Evolutionary conservation across 30 jellyfish, hydroid and myxozoan species (phyloP), one percentile per base, ranked within the genome.

Genomic region (Chrysaora quinquecirrha): DNA sequence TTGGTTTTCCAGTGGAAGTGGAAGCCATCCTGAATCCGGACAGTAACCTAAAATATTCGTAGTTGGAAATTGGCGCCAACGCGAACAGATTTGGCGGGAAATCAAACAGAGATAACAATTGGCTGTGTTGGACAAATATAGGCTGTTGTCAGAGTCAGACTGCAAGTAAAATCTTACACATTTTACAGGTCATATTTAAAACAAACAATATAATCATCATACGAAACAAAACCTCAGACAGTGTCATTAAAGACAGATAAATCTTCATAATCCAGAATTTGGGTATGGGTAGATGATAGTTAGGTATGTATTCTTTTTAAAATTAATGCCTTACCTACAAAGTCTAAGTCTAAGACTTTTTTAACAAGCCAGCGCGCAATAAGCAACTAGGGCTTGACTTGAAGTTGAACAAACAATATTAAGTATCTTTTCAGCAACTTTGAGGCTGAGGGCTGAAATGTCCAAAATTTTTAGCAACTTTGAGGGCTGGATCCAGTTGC

Each of bases 401-500:
- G 54, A 38, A 38, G 54, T 38, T 38, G 54, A 38, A 38, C 54
- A 38, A 38, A 38, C 6, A 14, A 38, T 38, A 38, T 38, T 38
- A 38, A 38, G 54, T 14, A 38, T 38, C 54, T 38, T 38, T 38
- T 38, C 54, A 38, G 54, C 54, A 38, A 38, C 14, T 38, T 38
- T 38, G 54, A 38, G 54, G 54, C 54, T 38, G 54, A 38, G 54
- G 54, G 54, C 14, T 38, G 54, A 38, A 38, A 38, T 38, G 54
- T 38, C 54, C 54, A 14, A 38, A 38, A 38, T 14, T 38, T 38
- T 38, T 38, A 38, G 54, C 54, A 38, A 38, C 54, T 38, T 38
- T 38, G 54, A 38, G 54, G 54, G 54, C 54, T 38, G 54, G 54
- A 38, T 38, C 54, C 54, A 38, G 54, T 38, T 38, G 14, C 54